These are phyloP conservation scores for Misgurnus mizolepis DNA, from an alignment of 2,113 vertebrate species.

Conservation along the genomic window DNA sequence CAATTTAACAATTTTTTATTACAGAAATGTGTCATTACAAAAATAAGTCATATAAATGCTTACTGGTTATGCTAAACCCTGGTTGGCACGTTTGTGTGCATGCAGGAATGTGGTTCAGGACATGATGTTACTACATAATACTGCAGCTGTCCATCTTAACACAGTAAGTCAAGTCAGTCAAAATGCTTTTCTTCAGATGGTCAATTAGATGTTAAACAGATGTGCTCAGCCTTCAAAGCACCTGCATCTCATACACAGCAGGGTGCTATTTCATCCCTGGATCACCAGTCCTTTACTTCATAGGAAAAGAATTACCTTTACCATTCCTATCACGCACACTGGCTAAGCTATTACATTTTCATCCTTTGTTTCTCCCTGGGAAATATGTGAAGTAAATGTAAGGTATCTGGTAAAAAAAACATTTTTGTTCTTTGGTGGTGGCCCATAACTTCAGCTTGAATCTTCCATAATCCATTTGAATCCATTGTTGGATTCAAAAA, in stretches of 20 bases:
- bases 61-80: neutral
- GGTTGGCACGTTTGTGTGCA: neutral
- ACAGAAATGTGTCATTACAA: too few relatives aligned
- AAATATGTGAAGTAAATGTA: slow-evolving; percentile 37
- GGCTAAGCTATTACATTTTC: neutral
- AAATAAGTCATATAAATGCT: too few relatives aligned
- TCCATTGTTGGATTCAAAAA: slow-evolving; percentile 32
- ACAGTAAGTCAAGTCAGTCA: neutral
- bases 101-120: neutral
- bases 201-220: neutral
- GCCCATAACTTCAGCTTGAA: neutral
- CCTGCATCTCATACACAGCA: neutral
- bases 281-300: neutral
- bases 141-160: neutral
- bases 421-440: slow-evolving; percentile 30
- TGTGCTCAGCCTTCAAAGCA: slow-evolving; percentile 14
- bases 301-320: slow-evolving; percentile 33
- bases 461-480: slow-evolving; percentile 16
- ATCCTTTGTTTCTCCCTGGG: slow-evolving; percentile 17
- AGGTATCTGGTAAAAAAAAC: slow-evolving; percentile 24
- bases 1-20: too few relatives aligned
- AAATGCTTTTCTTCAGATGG: slow-evolving; percentile 1
- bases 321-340: neutral
- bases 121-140: slow-evolving; percentile 22
- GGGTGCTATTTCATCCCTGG: neutral